These are phyloP conservation scores for Actenoides hombroni DNA, from an alignment of 2,113 vertebrate species.

Conservation along the genomic window DNA sequence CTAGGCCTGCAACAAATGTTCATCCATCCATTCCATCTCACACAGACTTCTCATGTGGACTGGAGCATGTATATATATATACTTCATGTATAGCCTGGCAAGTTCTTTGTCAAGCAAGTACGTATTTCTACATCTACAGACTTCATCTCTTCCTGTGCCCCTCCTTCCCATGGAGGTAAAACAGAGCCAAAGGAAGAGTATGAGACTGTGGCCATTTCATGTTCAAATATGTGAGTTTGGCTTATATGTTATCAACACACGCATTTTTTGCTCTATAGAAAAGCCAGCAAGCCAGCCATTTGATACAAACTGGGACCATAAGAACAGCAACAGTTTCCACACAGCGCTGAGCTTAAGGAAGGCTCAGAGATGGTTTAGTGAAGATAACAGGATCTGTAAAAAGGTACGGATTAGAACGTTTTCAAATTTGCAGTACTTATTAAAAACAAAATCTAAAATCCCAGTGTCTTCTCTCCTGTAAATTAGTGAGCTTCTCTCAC, in stretches of 20 bases:
- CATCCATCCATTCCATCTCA: background rate
- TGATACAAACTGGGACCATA: background rate
- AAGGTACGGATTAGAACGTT: background rate
- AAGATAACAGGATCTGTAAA: background rate
- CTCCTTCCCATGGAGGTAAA: background rate
- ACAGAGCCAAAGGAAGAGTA: background rate
- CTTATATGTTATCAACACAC: background rate
- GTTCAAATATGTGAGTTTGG: background rate
- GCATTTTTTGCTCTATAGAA: rapidly evolving
- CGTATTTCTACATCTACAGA: background rate
- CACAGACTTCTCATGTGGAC: background rate
- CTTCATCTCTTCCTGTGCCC: background rate
- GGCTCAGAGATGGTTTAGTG: background rate
- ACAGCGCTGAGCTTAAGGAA: background rate
- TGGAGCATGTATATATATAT: too few relatives aligned
- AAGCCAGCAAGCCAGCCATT: background rate
- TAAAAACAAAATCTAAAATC: background rate
- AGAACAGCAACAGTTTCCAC: background rate
- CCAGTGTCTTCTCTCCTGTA: background rate
- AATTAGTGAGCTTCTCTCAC: background rate
- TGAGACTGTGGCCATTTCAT: background rate
- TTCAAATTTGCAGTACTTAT: background rate
- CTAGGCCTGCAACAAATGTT: background rate
- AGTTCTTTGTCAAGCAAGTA: background rate
- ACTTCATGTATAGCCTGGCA: background rate